These are phyloP conservation scores for Aptenodytes forsteri DNA, from an alignment of 2,113 vertebrate genomes.

Conservation along the genomic window DNA sequence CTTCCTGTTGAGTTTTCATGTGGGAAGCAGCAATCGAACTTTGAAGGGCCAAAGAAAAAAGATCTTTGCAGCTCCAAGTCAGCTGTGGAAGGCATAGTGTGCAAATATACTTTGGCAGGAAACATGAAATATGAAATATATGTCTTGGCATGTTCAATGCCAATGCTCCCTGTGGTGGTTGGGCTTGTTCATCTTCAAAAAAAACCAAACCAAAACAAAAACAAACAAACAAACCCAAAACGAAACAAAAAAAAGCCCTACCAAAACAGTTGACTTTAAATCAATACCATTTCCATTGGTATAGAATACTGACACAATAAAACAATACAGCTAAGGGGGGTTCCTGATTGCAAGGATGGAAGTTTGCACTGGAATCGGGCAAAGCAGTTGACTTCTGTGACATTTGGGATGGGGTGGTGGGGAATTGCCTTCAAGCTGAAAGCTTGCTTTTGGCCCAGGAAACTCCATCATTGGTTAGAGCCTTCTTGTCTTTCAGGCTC, in stretches of 20 bases:
- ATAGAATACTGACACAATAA: not conserved
- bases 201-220: not conserved
- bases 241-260: not conserved
- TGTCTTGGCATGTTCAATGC: not conserved
- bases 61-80: not conserved
- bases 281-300: not conserved
- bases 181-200: not conserved
- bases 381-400: not conserved
- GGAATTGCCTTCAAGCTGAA: not conserved
- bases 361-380: not conserved
- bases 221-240: not conserved
- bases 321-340: not conserved
- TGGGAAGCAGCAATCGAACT: not conserved
- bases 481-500: not conserved
- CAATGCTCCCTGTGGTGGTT: not conserved
- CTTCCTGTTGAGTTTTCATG: not conserved
- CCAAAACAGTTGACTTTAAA: not conserved
- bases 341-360: not conserved
- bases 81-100: not conserved
- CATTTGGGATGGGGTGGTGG: not conserved
- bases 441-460: not conserved
- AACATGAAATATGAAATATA: not conserved
- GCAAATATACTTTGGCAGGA: slow-evolving; percentile 18
- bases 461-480: not conserved
- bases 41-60: not conserved